Percentiles rank a stretch among this genome's conserved stretches.
Evolutionary conservation across 1,140 invertebrate genomes (phyloP).

Genomic region (Drosophila pseudoobscura): DNA sequence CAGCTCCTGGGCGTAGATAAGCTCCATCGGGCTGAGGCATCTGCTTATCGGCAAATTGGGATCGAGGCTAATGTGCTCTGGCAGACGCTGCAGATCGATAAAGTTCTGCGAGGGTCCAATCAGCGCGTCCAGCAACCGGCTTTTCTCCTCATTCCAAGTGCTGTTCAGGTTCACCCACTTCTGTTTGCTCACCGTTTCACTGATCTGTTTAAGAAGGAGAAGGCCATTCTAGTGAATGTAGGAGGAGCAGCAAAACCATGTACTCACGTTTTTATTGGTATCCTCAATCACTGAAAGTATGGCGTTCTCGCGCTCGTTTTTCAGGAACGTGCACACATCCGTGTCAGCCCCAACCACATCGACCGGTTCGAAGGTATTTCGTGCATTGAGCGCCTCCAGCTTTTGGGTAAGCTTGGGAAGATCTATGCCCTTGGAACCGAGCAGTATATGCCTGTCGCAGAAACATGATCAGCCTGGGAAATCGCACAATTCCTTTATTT

Average conservation of each 20-base stretch:
- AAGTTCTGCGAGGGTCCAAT: slow-evolving; percentile 93
- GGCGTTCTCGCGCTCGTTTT: slow-evolving; percentile 97
- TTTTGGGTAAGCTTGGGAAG: slow-evolving; percentile 96
- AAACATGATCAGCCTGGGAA: not conserved
- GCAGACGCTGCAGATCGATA: slow-evolving; percentile 89
- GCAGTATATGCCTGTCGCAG: slow-evolving; percentile 90
- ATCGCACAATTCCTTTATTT: not conserved
- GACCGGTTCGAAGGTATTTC: slow-evolving; percentile 93
- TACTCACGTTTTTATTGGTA: slow-evolving; percentile 91
- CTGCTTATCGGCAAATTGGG: slow-evolving; percentile 82
- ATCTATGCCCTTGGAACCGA: slow-evolving; percentile 96
- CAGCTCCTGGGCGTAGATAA: slow-evolving; percentile 93
- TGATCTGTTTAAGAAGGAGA: slow-evolving; percentile 85
- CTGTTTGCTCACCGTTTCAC: slow-evolving; percentile 87
- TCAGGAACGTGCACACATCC: slow-evolving; percentile 90
- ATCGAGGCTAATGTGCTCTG: slow-evolving; percentile 87
- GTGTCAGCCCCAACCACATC: slow-evolving; percentile 96
- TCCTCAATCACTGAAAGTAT: slow-evolving; percentile 96
- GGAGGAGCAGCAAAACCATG: no score
- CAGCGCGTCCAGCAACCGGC: slow-evolving; percentile 93
- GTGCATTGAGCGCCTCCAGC: slow-evolving; percentile 92
- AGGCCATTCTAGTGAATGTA: not conserved
- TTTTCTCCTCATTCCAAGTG: slow-evolving; percentile 95
- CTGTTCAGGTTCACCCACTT: slow-evolving; percentile 92
- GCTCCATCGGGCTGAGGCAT: slow-evolving; percentile 85